Evolutionary conservation across 2,797 vertebrate species (phyloP).

Genomic region (Simalia tracyae): DNA sequence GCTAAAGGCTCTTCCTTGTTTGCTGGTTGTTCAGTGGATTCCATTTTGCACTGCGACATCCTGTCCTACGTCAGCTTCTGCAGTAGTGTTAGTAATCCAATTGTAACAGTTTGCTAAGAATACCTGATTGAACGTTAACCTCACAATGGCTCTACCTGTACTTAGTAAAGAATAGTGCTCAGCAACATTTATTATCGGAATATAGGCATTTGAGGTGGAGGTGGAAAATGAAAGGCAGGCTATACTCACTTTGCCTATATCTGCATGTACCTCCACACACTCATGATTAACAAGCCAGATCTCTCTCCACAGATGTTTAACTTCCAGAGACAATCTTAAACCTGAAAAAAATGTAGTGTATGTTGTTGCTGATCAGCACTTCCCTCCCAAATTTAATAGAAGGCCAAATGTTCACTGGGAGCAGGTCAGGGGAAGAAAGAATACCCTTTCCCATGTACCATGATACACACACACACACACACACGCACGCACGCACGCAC

Average conservation of each 20-base stretch:
- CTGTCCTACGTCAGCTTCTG: neutral
- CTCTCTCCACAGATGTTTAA: neutral
- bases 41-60: neutral
- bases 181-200: neutral
- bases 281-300: neutral
- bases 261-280: neutral
- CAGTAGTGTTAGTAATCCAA: neutral
- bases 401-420: neutral
- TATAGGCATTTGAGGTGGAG: neutral
- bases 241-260: neutral
- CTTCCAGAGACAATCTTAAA: neutral
- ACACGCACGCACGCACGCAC: neutral
- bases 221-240: neutral
- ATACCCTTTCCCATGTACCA: neutral
- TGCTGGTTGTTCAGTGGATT: neutral
- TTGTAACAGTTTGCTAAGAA: neutral
- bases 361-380: neutral
- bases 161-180: neutral
- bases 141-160: neutral
- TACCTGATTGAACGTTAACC: neutral
- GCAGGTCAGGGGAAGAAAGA: neutral
- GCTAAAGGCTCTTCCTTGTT: conserved; percentile 1
- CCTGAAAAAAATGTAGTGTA: neutral
- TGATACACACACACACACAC: neutral
- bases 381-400: neutral